phyloP scores from a whole-genome alignment of 2,113 vertebrate genomes.

The Psammodynastes pulverulentus region DNA sequence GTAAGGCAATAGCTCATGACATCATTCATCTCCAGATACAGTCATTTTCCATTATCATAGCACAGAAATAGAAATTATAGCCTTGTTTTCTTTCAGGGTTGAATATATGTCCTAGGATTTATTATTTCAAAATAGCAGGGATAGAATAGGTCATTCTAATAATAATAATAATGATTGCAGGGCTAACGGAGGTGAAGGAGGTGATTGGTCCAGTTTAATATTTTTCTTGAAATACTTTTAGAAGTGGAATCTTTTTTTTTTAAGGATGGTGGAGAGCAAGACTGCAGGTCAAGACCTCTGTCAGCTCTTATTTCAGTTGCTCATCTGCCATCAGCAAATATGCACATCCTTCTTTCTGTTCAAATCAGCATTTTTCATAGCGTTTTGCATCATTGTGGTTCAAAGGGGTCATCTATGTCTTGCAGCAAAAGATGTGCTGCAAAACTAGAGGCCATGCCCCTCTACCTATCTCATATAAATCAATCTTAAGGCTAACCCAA shows the following conservation, averaged over 20 bases:
- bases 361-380: neutral
- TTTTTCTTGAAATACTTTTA: neutral
- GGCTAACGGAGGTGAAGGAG: neutral
- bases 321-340: neutral
- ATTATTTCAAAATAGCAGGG: neutral
- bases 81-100: constrained; percentile 2
- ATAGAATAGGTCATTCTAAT: neutral
- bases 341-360: neutral
- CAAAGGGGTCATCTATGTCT: neutral
- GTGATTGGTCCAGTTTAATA: neutral
- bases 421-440: neutral
- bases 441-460: neutral
- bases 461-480: neutral
- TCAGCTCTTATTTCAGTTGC: neutral
- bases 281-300: neutral
- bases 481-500: neutral
- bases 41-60: neutral
- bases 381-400: neutral
- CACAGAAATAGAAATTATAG: neutral
- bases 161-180: neutral
- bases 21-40: neutral
- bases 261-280: neutral
- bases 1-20: constrained; percentile 7
- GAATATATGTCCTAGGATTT: neutral
- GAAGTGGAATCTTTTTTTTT: neutral